Conservation (phyloP, 1,140 invertebrate species). For the Macrostomum lignano region DNA sequence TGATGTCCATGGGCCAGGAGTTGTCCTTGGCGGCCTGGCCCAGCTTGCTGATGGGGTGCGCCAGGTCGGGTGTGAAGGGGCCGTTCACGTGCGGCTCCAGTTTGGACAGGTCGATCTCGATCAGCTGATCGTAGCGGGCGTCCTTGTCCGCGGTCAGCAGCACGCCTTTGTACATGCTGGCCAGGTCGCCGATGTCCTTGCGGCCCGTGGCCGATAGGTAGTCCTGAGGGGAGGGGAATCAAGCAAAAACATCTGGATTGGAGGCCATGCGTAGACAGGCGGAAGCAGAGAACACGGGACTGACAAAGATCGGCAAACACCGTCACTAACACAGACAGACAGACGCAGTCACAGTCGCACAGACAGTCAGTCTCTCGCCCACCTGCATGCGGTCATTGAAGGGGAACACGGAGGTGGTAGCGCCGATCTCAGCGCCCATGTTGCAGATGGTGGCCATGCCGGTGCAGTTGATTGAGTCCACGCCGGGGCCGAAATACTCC, state of each 20-base stretch:
- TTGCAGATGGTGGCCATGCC: constrained; percentile 97
- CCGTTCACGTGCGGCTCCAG: constrained; percentile 94
- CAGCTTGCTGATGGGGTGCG: constrained; percentile 71
- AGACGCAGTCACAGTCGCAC: too few species aligned
- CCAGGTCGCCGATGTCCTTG: constrained; percentile 44
- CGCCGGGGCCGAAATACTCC: constrained; percentile 85
- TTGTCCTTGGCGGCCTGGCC: constrained; percentile 54
- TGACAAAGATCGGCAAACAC: too few species aligned
- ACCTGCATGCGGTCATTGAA: constrained; percentile 77
- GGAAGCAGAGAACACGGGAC: too few species aligned
- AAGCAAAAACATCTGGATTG: too few species aligned
- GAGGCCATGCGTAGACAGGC: too few species aligned
- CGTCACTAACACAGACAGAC: too few species aligned
- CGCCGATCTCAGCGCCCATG: constrained; percentile 99
- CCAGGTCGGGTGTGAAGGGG: constrained; percentile 91
- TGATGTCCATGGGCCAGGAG: constrained; percentile 75
- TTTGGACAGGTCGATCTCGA: constrained; percentile 33
- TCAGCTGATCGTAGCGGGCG: constrained; percentile 27
- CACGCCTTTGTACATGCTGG: constrained; percentile 40
- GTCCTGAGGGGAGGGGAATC: too few species aligned
- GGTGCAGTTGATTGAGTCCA: constrained; percentile 88
- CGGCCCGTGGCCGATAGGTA: constrained; percentile 62
- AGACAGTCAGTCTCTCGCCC: too few species aligned
- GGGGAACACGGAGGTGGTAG: constrained; percentile 89
- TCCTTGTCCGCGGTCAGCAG: constrained; percentile 54